Evolutionary conservation across 2,888 invertebrate species (phyloP), one percentile per base, ranked within the genome.

Genomic region (Spilarctia lutea): DNA sequence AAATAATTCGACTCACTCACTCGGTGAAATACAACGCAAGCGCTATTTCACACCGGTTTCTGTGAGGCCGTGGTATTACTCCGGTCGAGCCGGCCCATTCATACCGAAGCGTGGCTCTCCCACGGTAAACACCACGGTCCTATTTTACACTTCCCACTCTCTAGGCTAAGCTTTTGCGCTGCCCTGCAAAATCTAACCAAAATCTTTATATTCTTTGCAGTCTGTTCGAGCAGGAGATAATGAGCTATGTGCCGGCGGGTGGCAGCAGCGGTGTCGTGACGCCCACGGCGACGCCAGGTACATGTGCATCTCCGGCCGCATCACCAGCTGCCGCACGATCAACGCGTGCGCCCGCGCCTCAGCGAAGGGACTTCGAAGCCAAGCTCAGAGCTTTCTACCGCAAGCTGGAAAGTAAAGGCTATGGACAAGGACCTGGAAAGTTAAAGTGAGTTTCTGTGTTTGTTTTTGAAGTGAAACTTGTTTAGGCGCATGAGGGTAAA

Each of bases 201-300:
- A 48, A 48, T 45, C 45, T 42, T 73, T 70, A 16, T 42, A 73
- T 85, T 82, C 77, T 86, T 78, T 82, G 35, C 97, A 99, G 99
- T 96, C 97, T 99, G 89, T 99, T 99, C 96, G 99, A 99, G 95
- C 98, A 99, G 96, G 99, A 99, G 97, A 99, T 99, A 90, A 99
- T 99, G 99, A 99, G 99, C 86, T 99, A 99, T 96, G 98, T 99
- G 89, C 99, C 98, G 80, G 97, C 97, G 80, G 90, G 93, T 72
- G 91, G 91, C 33, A 89, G 89, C 48, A 65, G 65, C 71, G 65
- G 35, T 74, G 80, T 82, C 18, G 65, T 75, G 35, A 82, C 67
- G 18, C 67, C 78, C 73, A 83, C 97, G 56, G 97, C 97, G 73
- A 92, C 97, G 73, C 85, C 80, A 85, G 87, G 81, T 71, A 97